Base-by-base conservation (phyloP, 1,140 invertebrate species). In the Eciton burchellii region DNA sequence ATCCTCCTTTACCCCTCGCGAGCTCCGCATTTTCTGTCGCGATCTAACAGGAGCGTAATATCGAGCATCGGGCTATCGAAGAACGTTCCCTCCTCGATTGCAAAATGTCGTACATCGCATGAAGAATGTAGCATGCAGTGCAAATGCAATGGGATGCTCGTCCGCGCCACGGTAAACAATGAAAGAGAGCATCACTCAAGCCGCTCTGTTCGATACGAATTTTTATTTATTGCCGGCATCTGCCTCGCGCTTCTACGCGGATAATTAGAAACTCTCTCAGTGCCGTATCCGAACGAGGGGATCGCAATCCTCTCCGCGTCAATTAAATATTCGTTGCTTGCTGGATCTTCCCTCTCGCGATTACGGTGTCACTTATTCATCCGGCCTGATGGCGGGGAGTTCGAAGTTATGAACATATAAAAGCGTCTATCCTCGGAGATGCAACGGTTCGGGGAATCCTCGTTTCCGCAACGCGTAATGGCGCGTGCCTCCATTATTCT, bases 401-500 rank as follows among this genome's bases (percentile, higher is more conserved):
- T 41, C 26, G 41, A 5, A 77, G 35, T 56, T 26, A 45, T 29
- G 21, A 57, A 81, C 70, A 79, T 83, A 86, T 54, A 66, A 59
- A 71, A 84, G 57, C 57, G 29, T 72, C 47, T 9, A 49, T 66
- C 45, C 63, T 62, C 21, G 3, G 47, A 77, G 41, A 71, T 59
- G 49, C 65, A 45, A 43, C 57, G 62, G 35, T 14, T 82, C 62
- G 62, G 41, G 16, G 63, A 74, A 29, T 70, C 19, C 52, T 68
- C 84, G 73, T 83, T 83, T 79, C 72, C 41, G 60, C 57, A 43
- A 74, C 43, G 79, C 35, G 47, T 54, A 56, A 66, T 60, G 29
- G 14, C 60, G 52, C 73, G 35, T 66, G 81, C 84, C 21, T 77
- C 77, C 71, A 85, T 84, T 81, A 77, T 59, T 84, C 82, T 84